Evolutionary conservation across 2,797 vertebrate species (phyloP).

Genomic region (Apogon hyalosoma): DNA sequence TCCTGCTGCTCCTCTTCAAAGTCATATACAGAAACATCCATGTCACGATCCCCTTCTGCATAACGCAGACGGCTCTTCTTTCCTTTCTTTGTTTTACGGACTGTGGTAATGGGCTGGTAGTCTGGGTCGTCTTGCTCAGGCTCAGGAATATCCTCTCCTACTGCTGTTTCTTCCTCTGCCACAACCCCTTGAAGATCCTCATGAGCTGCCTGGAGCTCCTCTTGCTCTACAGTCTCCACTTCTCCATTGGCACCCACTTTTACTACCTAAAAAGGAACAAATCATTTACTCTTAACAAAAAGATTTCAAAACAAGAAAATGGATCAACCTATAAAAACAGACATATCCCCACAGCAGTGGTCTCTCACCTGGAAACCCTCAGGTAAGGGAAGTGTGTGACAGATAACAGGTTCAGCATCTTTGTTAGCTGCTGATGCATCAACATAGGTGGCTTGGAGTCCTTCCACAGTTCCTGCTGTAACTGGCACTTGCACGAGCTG

Average conservation of each 20-base stretch:
- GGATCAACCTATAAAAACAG: not conserved
- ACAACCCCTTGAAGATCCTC: constrained; percentile 81
- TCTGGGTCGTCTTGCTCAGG: constrained; percentile 90
- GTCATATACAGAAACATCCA: constrained; percentile 98
- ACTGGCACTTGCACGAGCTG: constrained; percentile 97
- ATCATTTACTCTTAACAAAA: not conserved
- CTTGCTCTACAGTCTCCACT: constrained; percentile 96
- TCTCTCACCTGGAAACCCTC: constrained; percentile 92
- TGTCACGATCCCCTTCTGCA: constrained; percentile 94
- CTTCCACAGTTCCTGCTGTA: constrained; percentile 90
- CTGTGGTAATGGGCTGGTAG: constrained; percentile 88
- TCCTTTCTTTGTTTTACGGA: constrained; percentile 94
- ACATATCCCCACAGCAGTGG: accelerated
- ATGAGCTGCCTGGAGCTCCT: constrained; percentile 87
- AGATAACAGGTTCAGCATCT: constrained; percentile 95
- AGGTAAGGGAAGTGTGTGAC: constrained; percentile 96
- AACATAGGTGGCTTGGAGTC: constrained; percentile 93
- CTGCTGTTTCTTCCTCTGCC: constrained; percentile 71
- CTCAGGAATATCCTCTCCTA: constrained; percentile 80
- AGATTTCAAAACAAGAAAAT: not conserved
- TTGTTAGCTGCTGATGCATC: constrained; percentile 86
- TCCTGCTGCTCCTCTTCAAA: constrained; percentile 99
- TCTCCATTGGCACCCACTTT: constrained; percentile 98
- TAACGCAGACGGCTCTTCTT: constrained; percentile 98
- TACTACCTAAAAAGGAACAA: constrained; percentile 84